Conservation (phyloP, 37 sponge, comb jelly and placozoan species). For the Hormiphora californensis region DNA sequence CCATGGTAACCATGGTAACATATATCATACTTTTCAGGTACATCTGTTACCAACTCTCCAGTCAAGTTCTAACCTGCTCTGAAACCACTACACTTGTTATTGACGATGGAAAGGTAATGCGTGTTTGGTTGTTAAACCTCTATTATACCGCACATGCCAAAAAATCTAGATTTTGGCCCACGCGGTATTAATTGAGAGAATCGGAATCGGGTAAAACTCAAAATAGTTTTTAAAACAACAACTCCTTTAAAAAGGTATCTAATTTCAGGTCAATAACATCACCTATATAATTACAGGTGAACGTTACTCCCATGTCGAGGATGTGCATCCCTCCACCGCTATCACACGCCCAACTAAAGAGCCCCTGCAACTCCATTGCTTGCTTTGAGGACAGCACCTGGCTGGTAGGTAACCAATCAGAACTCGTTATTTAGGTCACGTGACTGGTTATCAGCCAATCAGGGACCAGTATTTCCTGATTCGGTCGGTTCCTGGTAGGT, state of each 20-base stretch:
- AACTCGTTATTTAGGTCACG: too few species aligned
- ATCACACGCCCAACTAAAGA: constrained; percentile 58
- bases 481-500: too few species aligned
- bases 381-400: constrained; percentile 29
- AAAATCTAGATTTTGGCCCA: too few species aligned
- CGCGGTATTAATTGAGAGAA: too few species aligned
- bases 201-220: too few species aligned
- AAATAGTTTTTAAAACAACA: neutral
- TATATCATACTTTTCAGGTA: neutral
- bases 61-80: neutral
- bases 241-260: neutral
- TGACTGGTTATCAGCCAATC: too few species aligned
- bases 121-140: too few species aligned
- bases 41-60: constrained; percentile 28
- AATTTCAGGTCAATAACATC: neutral
- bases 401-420: neutral
- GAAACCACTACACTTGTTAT: constrained; percentile 13
- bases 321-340: constrained; percentile 89
- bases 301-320: constrained; percentile 69
- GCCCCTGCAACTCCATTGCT: constrained; percentile 13
- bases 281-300: constrained; percentile 25
- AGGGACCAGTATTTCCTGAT: too few species aligned
- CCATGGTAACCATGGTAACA: too few species aligned
- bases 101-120: constrained; percentile 6
- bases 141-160: too few species aligned